phyloP scores from a whole-genome alignment of 2,888 invertebrate species.

The Tetramorium bicarinatum region DNA sequence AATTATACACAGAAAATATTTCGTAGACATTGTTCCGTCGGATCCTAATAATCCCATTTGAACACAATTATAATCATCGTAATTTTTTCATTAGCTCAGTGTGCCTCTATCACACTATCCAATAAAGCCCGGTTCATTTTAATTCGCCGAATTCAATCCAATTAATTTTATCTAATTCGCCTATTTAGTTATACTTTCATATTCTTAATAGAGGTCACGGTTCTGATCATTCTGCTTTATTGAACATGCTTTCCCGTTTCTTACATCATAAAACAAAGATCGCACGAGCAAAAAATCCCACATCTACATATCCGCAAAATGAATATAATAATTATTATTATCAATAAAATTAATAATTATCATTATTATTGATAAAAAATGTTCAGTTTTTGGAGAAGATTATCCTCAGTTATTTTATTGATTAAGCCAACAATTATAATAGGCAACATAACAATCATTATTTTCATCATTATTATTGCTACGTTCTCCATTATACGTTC shows the following conservation, averaged over 20 bases:
- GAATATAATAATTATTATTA: background rate
- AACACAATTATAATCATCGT: background rate
- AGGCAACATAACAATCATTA: background rate
- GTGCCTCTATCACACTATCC: background rate
- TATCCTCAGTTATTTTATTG: background rate
- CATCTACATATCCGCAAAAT: background rate
- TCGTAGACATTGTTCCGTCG: background rate
- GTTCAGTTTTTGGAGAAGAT: background rate
- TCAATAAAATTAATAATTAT: too few relatives aligned
- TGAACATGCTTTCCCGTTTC: background rate
- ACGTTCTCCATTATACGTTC: background rate
- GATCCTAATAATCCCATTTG: background rate
- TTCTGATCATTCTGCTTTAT: background rate
- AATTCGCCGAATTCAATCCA: conserved; percentile 32
- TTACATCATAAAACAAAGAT: background rate
- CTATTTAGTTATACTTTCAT: conserved; percentile 19
- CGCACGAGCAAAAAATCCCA: background rate
- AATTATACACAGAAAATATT: conserved; percentile 13
- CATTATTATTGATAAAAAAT: background rate
- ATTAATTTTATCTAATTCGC: conserved; percentile 28
- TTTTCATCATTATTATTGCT: background rate
- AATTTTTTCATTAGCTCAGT: conserved; percentile 23
- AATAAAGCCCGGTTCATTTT: background rate
- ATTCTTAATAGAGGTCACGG: background rate
- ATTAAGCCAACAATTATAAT: background rate